These are phyloP conservation scores for Nymphicus hollandicus DNA, from an alignment of 2,113 vertebrate genomes.

Conservation along the genomic window DNA sequence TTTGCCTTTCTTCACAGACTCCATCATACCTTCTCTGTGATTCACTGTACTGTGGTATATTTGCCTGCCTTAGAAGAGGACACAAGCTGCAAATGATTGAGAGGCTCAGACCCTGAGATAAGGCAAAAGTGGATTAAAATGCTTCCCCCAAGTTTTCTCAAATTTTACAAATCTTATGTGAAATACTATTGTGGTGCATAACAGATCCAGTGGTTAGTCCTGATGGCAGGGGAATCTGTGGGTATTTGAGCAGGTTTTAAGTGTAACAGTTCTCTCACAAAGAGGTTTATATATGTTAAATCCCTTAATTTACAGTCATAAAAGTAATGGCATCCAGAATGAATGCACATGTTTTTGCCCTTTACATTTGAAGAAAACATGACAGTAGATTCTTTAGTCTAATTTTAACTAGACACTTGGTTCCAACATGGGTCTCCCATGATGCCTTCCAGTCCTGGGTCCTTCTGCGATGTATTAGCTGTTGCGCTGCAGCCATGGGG, in stretches of 20 bases:
- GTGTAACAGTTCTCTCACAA: neutral
- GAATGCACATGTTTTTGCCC: neutral
- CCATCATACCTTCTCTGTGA: neutral
- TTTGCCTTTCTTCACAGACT: neutral
- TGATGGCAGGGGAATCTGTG: neutral
- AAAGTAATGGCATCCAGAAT: neutral
- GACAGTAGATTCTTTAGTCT: neutral
- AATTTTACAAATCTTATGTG: neutral
- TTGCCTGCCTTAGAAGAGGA: neutral
- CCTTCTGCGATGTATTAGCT: neutral
- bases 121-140: neutral
- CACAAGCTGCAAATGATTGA: neutral
- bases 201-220: neutral
- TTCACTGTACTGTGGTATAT: fast-evolving
- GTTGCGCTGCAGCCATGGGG: neutral
- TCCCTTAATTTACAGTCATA: neutral
- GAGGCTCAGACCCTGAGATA: neutral
- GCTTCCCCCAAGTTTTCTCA: neutral
- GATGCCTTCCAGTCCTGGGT: neutral
- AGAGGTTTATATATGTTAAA: neutral
- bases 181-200: neutral
- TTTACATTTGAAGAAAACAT: neutral
- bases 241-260: neutral
- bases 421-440: neutral
- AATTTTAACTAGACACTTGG: neutral